Evolutionary conservation across 2,113 vertebrate genomes (phyloP).

Genomic region (Piprites chloris): DNA sequence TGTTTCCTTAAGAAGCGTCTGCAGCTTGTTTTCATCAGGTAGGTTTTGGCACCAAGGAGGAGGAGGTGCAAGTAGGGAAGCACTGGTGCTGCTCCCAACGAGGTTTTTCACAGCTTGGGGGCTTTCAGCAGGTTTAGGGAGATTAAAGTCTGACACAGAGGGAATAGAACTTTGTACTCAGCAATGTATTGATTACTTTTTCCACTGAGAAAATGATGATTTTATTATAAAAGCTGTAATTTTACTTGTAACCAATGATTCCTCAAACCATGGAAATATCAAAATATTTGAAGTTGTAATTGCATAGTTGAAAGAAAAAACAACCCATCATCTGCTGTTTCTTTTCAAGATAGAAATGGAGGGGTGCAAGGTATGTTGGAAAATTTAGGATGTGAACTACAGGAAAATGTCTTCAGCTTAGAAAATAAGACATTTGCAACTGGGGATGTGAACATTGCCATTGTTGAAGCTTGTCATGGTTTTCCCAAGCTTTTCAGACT

Average conservation of each 20-base stretch:
- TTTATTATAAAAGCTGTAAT: not conserved
- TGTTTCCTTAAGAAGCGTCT: not conserved
- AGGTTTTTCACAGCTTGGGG: not conserved
- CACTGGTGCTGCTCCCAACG: accelerated
- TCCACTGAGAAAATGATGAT: not conserved
- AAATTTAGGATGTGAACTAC: not conserved
- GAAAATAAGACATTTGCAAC: not conserved
- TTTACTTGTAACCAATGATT: not conserved
- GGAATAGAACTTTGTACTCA: not conserved
- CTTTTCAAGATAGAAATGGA: not conserved
- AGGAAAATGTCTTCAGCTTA: not conserved
- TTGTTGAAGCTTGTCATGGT: not conserved
- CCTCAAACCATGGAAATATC: not conserved
- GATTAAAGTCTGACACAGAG: not conserved
- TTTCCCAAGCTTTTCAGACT: not conserved
- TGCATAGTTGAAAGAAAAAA: not conserved
- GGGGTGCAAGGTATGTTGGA: not conserved
- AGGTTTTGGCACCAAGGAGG: not conserved
- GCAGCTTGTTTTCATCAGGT: not conserved
- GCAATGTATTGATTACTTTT: not conserved
- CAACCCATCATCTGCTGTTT: not conserved
- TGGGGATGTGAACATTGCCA: not conserved
- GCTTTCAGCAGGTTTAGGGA: not conserved
- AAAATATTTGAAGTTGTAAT: not conserved
- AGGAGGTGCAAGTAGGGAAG: not conserved